Evolutionary conservation across 2,113 vertebrate species (phyloP).

Genomic region (Dromaius novaehollandiae): DNA sequence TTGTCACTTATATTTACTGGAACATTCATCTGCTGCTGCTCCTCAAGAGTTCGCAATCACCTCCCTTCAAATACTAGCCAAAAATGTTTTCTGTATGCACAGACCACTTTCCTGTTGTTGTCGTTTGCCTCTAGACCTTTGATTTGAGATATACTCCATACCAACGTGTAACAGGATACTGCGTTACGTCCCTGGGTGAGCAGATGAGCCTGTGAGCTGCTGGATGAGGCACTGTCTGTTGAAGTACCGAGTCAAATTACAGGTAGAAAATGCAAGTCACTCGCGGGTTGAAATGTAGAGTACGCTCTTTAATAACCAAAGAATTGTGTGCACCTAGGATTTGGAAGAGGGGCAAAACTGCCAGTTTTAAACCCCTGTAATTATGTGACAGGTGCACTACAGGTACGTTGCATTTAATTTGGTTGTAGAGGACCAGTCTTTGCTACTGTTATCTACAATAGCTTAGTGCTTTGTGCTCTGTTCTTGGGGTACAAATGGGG

Average conservation of each 20-base stretch:
- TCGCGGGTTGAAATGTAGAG: neutral
- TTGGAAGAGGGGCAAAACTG: neutral
- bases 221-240: neutral
- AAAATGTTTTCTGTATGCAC: neutral
- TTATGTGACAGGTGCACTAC: neutral
- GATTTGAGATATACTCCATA: neutral
- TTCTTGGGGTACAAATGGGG: neutral
- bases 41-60: neutral
- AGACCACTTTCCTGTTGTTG: neutral
- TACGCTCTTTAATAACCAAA: rapidly evolving
- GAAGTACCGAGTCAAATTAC: neutral
- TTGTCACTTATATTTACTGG: neutral
- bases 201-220: neutral
- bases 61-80: neutral
- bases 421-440: neutral
- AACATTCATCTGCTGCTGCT: neutral
- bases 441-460: neutral
- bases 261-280: neutral
- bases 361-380: neutral
- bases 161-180: neutral
- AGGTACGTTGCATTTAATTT: neutral
- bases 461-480: neutral
- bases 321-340: neutral
- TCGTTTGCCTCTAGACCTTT: neutral
- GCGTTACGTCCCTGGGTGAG: neutral